Percentiles rank a stretch among this genome's conserved stretches.
phyloP scores from a whole-genome alignment of 2,113 vertebrate species.

The Lichenostomus cassidix region DNA sequence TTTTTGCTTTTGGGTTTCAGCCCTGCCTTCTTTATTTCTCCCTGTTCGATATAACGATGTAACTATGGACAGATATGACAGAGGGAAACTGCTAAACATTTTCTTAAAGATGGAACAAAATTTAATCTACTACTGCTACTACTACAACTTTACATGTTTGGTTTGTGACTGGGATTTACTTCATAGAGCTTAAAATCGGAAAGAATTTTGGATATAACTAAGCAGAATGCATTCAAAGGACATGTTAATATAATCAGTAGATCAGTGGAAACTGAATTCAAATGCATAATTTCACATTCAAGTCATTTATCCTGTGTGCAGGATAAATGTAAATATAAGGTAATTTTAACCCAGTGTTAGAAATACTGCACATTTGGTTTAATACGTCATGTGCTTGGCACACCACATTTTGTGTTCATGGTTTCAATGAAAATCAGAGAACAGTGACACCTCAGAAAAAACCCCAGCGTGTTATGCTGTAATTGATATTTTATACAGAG shows the following conservation, averaged over 20 bases:
- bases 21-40: background rate
- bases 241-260: background rate
- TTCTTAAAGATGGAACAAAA: background rate
- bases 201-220: background rate
- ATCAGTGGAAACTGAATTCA: background rate
- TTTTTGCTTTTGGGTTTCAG: background rate
- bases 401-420: background rate
- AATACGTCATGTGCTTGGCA: background rate
- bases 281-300: background rate
- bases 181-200: background rate
- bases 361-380: background rate
- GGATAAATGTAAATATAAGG: background rate
- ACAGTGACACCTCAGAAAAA: background rate
- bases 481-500: background rate
- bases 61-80: background rate
- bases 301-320: background rate
- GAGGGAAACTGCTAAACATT: background rate
- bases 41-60: background rate
- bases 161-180: background rate
- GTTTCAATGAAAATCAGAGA: background rate
- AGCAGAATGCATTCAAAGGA: background rate
- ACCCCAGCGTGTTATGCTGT: background rate
- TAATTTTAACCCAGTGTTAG: background rate
- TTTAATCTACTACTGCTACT: background rate
- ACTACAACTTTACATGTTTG: background rate